Evolutionary conservation across 2,113 vertebrate species (phyloP), one percentile per base, ranked within the genome.

Genomic region (Clarias batrachus): DNA sequence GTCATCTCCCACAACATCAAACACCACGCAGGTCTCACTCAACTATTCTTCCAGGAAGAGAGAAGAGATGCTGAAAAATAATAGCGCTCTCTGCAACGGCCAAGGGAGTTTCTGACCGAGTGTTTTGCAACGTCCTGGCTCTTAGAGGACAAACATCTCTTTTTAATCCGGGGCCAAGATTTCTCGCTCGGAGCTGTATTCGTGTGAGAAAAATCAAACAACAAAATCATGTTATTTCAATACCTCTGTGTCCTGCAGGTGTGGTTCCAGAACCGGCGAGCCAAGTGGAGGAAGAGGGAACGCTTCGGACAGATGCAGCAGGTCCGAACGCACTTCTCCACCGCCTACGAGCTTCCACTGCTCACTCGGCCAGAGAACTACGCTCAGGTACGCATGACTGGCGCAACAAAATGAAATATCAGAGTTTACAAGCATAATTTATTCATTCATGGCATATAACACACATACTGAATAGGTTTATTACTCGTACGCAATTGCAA

Each of bases 251-350:
- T 56, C 65, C 88, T 74, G 65, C 90, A 99, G 98, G 98, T 99
- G 54, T 99, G 98, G 98, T 99, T 99, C 92, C 98, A 99, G 94
- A 99, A 99, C 93, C 95, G 98, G 37, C 92, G 98, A 89, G 98
- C 98, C 0, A 99, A 99, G 84, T 99, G 98, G 98, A 96, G 98
- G 89, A 99, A 99, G 94, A 92, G 98, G 89, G 98, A 99, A 86
- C 95, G 98, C 23, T 99, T 99, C 0, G 98, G 98, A 13, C 98
- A 99, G 93, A 99, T 99, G 97, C 98, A 99, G 93, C 98, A 99
- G 93, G 98, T 99, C 89, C 96, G 98, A 37, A 99, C 97, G 5
- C 98, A 99, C 91, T 99, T 99, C 95, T 97, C 98, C 85, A 96
- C 97, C 0, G 96, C 98, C 82, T 99, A 99, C 0, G 98, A 99